Conservation (phyloP, 35 echinoderm and acorn worm species). For the Ophioderma brevispina region DNA sequence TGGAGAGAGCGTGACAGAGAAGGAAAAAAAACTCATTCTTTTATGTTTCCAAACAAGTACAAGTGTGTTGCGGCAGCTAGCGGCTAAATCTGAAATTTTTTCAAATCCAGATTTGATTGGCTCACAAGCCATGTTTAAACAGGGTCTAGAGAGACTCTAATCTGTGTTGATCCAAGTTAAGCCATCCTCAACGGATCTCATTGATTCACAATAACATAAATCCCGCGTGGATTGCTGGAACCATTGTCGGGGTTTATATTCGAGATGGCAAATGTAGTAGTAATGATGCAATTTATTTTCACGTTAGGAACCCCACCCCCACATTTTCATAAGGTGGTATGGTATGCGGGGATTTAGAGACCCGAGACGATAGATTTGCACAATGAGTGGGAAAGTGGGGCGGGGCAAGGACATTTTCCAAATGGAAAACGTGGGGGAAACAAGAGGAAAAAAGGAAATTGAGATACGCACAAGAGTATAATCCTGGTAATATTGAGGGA, state of each 20-base stretch:
- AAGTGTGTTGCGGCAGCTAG: background rate
- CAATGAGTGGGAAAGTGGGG: background rate
- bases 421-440: background rate
- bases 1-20: background rate
- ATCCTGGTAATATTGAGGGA: background rate
- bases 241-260: background rate
- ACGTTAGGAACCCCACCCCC: background rate
- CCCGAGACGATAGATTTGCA: background rate
- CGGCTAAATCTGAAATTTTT: constrained; percentile 5
- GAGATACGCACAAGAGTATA: background rate
- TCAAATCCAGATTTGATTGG: constrained; percentile 6
- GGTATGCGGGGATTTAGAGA: background rate
- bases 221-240: background rate
- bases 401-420: background rate
- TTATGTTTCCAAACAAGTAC: constrained; percentile 10
- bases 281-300: constrained; percentile 11
- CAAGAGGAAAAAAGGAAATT: constrained; percentile 9
- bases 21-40: background rate
- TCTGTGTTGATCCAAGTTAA: background rate
- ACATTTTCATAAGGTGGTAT: background rate
- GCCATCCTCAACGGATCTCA: constrained; percentile 2
- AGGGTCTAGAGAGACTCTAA: constrained; percentile 4
- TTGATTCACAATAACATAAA: background rate
- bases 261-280: background rate
- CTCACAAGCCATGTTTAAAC: constrained; percentile 13